phyloP scores from a whole-genome alignment of 2,888 invertebrate species.

The Mellilla xanthometata region DNA sequence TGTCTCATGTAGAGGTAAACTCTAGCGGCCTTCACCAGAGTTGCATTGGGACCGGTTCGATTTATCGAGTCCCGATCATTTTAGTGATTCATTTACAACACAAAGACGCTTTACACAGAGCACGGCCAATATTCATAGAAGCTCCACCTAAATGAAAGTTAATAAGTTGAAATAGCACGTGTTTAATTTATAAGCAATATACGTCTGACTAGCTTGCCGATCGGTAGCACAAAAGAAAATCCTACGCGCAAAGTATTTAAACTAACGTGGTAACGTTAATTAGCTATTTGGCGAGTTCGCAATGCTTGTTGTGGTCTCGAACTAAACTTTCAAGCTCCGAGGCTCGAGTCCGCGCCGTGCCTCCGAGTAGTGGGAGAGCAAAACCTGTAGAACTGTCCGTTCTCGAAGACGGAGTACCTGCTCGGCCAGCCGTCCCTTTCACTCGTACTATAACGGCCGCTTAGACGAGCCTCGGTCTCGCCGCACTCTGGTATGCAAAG shows the following conservation, averaged over 20 bases:
- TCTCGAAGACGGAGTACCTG: constrained; percentile 76
- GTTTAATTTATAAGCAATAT: constrained; percentile 29
- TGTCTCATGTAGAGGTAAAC: constrained; percentile 68
- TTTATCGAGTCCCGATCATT: constrained; percentile 43
- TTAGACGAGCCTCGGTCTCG: constrained; percentile 65
- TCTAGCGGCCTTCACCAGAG: constrained; percentile 79
- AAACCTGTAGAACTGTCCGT: constrained; percentile 81
- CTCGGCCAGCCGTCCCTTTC: constrained; percentile 66
- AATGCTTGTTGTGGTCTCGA: constrained; percentile 61
- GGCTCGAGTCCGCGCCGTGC: constrained; percentile 73
- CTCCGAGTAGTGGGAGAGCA: constrained; percentile 80
- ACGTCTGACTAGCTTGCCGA: constrained; percentile 25
- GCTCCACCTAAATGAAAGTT: constrained; percentile 4
- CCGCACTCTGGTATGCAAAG: constrained; percentile 81
- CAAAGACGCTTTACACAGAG: constrained; percentile 6
- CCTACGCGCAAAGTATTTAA: constrained; percentile 27
- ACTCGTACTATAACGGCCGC: constrained; percentile 46
- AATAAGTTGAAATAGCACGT: constrained; percentile 23
- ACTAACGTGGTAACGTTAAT: constrained; percentile 25
- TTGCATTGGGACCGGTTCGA: constrained; percentile 69
- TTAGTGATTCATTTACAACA: constrained; percentile 15
- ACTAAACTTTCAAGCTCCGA: constrained; percentile 74
- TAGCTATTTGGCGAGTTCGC: constrained; percentile 48
- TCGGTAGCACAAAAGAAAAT: constrained; percentile 27
- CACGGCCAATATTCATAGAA: background rate